These are phyloP conservation scores for Conus betulinus DNA, from an alignment of 1,140 invertebrate species.

Conservation along the genomic window DNA sequence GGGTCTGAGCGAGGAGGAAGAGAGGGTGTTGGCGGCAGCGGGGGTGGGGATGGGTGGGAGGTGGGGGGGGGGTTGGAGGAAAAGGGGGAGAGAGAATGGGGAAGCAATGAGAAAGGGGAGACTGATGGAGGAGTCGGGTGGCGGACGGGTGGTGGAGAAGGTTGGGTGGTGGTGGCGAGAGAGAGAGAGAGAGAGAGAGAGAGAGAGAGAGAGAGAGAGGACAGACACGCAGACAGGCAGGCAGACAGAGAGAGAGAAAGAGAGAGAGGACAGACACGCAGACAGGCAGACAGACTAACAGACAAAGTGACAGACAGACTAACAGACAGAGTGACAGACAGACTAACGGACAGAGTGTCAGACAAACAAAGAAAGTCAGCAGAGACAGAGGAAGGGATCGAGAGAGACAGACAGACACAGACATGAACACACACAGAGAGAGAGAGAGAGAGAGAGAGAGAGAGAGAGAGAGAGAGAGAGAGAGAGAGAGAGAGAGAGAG, in stretches of 20 bases:
- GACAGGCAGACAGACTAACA: not conserved
- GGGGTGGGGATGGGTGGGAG: not conserved
- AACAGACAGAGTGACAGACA: not conserved
- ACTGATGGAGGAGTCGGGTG: not conserved
- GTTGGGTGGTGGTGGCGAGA: not conserved
- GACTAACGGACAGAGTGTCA: not conserved
- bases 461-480: slow-evolving; percentile 16
- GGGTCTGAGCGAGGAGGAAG: not conserved
- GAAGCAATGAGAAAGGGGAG: not conserved
- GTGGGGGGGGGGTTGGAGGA: no score
- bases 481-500: slow-evolving; percentile 1
- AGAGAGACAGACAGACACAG: not conserved
- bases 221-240: not conserved
- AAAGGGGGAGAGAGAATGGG: not conserved
- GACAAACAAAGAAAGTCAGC: not conserved
- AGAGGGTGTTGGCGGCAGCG: no score
- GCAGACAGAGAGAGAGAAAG: not conserved
- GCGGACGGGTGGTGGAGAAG: not conserved
- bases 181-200: slow-evolving; percentile 6
- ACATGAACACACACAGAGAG: not conserved
- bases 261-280: not conserved
- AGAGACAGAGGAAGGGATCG: not conserved
- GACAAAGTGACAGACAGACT: not conserved
- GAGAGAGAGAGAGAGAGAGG: not conserved
- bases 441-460: slow-evolving; percentile 12